Conservation (phyloP, 2,888 invertebrate genomes). For the Orthosia incerta region DNA sequence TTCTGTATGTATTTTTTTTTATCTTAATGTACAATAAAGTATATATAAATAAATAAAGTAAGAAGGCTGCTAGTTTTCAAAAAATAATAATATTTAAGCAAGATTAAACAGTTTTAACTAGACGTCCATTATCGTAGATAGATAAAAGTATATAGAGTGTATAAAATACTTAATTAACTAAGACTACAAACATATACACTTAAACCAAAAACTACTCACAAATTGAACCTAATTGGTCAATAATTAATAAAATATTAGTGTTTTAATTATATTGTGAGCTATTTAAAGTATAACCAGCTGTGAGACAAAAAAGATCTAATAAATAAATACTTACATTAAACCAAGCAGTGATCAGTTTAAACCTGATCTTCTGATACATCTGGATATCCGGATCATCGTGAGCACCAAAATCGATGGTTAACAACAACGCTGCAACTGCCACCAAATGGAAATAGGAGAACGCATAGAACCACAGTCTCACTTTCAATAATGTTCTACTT, state of each 20-base stretch:
- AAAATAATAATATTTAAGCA: neutral
- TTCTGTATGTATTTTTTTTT: no score
- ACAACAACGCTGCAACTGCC: slow-evolving; percentile 70
- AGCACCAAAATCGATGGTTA: slow-evolving; percentile 79
- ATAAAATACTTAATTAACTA: no score
- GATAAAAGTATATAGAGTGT: no score
- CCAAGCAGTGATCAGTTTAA: slow-evolving; percentile 85
- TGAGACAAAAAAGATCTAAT: no score
- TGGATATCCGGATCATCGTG: slow-evolving; percentile 76
- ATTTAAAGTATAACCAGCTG: no score
- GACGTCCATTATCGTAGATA: no score
- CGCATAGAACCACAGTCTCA: slow-evolving; percentile 77
- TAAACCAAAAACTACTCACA: no score
- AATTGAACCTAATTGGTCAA: neutral
- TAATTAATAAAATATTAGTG: neutral
- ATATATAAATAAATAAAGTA: no score
- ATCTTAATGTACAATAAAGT: no score
- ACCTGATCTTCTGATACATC: slow-evolving; percentile 77
- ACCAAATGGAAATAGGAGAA: slow-evolving; percentile 73
- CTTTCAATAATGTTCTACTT: slow-evolving; percentile 74
- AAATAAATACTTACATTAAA: slow-evolving; percentile 82
- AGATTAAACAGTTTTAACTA: neutral
- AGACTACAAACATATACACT: no score
- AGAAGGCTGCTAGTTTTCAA: neutral
- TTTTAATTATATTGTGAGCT: no score